phyloP scores from a whole-genome alignment of 2,797 vertebrate species.

The Anguilla pacifica region DNA sequence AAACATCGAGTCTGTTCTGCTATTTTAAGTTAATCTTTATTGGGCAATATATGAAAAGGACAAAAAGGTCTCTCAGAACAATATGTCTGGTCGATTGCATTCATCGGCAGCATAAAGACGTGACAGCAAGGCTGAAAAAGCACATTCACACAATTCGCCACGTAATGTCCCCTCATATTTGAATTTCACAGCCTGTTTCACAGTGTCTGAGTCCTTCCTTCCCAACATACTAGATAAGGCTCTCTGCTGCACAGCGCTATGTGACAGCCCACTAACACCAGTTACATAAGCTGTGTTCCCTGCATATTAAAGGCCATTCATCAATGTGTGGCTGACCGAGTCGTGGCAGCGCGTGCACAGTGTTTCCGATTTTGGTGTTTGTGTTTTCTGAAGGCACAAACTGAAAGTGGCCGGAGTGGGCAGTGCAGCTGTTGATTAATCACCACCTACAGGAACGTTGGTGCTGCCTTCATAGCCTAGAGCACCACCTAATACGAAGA shows the following conservation, averaged over 20 bases:
- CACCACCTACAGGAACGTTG: neutral
- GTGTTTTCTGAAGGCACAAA: neutral
- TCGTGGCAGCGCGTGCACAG: neutral
- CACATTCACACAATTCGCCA: neutral
- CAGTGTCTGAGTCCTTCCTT: neutral
- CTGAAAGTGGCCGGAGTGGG: neutral
- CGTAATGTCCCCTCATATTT: constrained; percentile 34
- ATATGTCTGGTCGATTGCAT: neutral
- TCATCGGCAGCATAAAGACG: neutral
- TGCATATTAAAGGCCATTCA: neutral
- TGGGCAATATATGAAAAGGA: constrained; percentile 10
- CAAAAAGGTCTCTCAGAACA: neutral
- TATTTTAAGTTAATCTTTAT: constrained; percentile 5
- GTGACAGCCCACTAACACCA: neutral
- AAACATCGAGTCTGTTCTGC: neutral
- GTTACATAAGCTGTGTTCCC: neutral
- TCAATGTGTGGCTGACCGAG: neutral
- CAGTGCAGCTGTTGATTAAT: neutral
- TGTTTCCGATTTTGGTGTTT: neutral
- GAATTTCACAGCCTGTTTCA: constrained; percentile 45
- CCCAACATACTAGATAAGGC: neutral
- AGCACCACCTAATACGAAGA: neutral
- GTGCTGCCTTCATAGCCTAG: neutral
- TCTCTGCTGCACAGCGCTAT: neutral
- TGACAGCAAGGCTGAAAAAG: neutral